phyloP scores from a whole-genome alignment of 1,140 invertebrate species.

The Ectropis grisescens region DNA sequence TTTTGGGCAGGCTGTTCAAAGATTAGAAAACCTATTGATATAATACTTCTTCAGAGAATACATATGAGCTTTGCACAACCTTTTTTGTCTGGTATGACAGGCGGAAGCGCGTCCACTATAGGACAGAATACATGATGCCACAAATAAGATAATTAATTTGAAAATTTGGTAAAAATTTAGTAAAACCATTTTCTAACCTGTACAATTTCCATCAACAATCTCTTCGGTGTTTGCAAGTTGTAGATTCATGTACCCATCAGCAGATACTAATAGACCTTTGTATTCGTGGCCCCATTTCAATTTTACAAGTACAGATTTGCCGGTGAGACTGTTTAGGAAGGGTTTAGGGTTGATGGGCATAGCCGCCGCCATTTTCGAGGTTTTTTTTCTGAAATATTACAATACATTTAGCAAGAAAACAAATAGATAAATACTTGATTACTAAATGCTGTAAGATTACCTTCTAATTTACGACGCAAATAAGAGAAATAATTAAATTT shows the following conservation, averaged over 20 bases:
- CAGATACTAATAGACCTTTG: conserved; percentile 96
- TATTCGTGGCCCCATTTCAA: conserved; percentile 99
- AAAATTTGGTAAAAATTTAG: no score
- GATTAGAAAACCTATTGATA: no score
- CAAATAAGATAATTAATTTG: no score
- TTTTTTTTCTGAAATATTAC: conserved; percentile 8
- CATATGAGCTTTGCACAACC: no score
- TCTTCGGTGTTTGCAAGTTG: conserved; percentile 99
- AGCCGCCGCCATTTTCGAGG: conserved; percentile 73
- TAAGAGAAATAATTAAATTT: no score
- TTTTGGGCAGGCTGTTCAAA: no score
- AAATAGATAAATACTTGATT: background rate
- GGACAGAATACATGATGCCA: no score
- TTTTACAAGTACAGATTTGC: conserved; percentile 97
- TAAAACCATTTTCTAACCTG: no score
- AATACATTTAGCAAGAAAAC: conserved; percentile 22
- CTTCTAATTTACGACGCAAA: no score
- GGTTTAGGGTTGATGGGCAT: conserved; percentile 99
- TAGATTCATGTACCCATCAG: conserved; percentile 99
- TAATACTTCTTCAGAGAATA: no score
- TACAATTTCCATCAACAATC: conserved; percentile 91
- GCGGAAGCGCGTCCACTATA: no score
- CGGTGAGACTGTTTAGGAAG: conserved; percentile 97
- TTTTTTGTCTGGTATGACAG: no score
- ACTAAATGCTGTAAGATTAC: background rate